phyloP scores from a whole-genome alignment of 1,140 invertebrate genomes.

The Zaprionus tsacasi region DNA sequence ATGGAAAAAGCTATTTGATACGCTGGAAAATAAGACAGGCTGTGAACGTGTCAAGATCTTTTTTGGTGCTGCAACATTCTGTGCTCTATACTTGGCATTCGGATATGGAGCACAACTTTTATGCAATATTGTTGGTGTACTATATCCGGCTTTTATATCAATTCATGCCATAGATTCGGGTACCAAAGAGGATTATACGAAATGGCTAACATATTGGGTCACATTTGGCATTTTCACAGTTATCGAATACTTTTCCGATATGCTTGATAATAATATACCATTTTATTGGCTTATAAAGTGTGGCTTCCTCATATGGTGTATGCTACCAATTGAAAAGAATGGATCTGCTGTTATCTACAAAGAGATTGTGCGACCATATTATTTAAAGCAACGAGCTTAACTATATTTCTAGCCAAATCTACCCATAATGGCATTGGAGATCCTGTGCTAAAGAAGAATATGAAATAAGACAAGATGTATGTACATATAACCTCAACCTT shows the following conservation, averaged over 20 bases:
- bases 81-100: slow-evolving; percentile 94
- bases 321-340: slow-evolving; percentile 95
- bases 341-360: slow-evolving; percentile 95
- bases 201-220: slow-evolving; percentile 99
- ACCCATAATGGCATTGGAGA: slow-evolving; percentile 66
- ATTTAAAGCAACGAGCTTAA: slow-evolving; percentile 89
- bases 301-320: slow-evolving; percentile 97
- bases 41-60: not conserved
- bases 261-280: slow-evolving; percentile 96
- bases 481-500: too few relatives aligned
- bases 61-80: slow-evolving; percentile 53
- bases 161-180: slow-evolving; percentile 91
- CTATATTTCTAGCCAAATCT: too few relatives aligned
- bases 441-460: slow-evolving; percentile 66
- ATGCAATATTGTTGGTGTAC: slow-evolving; percentile 98
- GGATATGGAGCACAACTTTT: slow-evolving; percentile 97
- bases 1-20: not conserved
- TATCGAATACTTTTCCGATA: slow-evolving; percentile 96
- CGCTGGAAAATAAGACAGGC: not conserved
- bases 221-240: slow-evolving; percentile 97
- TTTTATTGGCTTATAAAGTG: slow-evolving; percentile 99
- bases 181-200: slow-evolving; percentile 94
- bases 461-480: not conserved
- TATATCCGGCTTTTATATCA: slow-evolving; percentile 98
- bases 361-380: slow-evolving; percentile 93